Conservation (phyloP, 2,888 invertebrate genomes). For the Lycocerus yunnanus region DNA sequence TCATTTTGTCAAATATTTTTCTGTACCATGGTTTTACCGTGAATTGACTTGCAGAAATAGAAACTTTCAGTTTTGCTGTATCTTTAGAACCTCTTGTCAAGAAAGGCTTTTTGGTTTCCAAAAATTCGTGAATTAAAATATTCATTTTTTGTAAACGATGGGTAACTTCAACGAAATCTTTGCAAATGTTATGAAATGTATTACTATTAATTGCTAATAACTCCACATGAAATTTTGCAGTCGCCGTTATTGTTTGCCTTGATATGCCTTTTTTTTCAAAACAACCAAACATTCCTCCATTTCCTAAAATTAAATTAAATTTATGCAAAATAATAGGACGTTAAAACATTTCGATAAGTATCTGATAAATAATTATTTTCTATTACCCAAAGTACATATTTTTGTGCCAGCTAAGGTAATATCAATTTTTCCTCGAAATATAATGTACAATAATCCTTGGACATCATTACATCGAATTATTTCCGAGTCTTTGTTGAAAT, state of each 20-base stretch:
- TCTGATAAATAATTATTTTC: neutral
- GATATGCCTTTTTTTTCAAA: constrained; percentile 26
- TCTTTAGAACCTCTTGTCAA: neutral
- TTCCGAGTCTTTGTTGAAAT: constrained; percentile 34
- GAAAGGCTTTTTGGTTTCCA: neutral
- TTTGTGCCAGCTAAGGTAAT: constrained; percentile 11
- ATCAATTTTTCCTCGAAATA: constrained; percentile 35
- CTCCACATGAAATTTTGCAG: constrained; percentile 28
- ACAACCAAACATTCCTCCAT: constrained; percentile 37
- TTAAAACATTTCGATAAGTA: too few species aligned
- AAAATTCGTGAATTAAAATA: constrained; percentile 5
- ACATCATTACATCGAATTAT: constrained; percentile 40
- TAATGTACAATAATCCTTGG: constrained; percentile 34
- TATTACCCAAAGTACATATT: constrained; percentile 8
- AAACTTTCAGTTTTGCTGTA: neutral
- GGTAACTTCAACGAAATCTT: neutral
- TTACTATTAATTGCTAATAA: constrained; percentile 23
- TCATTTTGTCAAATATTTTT: neutral
- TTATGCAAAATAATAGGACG: too few species aligned
- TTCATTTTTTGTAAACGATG: neutral
- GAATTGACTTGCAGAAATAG: neutral
- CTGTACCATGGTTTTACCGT: neutral
- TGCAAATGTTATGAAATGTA: constrained; percentile 10
- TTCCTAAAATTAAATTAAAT: neutral
- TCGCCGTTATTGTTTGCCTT: constrained; percentile 33